Evolutionary conservation across 2,888 invertebrate species (phyloP), one percentile per base, ranked within the genome.

Genomic region (Lampropteryx suffumata): DNA sequence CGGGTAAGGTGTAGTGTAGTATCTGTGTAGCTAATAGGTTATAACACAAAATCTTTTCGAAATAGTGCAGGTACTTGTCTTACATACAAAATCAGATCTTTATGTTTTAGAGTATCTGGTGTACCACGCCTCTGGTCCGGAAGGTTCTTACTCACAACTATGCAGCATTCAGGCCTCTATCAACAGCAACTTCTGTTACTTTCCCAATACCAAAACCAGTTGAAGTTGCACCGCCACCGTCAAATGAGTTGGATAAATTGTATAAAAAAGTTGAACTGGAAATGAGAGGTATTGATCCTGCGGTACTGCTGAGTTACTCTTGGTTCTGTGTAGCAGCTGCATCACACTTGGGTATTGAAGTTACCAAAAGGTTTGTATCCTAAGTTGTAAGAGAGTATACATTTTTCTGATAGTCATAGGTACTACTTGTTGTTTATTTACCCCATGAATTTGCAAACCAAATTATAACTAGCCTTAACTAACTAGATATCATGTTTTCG

Each of bases 231-330:
- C 44, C 71, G 1, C 62, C 72, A 30, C 30, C 61, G 26, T n/a
- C 64, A 0, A 52, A 81, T 5, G 92, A 93, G 74, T 73, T 90
- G 5, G 97, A 97, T 70, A 96, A 95, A 79, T 89, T 99, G 29
- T 98, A 93, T 71, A 95, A 95, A 81, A 92, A 92, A 65, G 87
- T 99, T 6, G 95, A 96, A 77, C 75, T 99, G 50, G 98, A 99
- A 89, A 92, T 98, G 64, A 92, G 95, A 73, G 96, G 97, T 10
- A 94, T 97, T 71, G 98, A 99, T 78, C 93, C 93, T 1, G 95
- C 95, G 0, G 97, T 99, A 0, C 81, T 99, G 13, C 93, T 94
- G 56, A 98, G 98, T 85, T 99, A 97, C 76, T 93, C 94, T 9
- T 93, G 93, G 91, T 99, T 98, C 86, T 94, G 96, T 14, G 91